phyloP scores from a whole-genome alignment of 1,140 invertebrate species.

The Holcopasites calliopsidis region DNA sequence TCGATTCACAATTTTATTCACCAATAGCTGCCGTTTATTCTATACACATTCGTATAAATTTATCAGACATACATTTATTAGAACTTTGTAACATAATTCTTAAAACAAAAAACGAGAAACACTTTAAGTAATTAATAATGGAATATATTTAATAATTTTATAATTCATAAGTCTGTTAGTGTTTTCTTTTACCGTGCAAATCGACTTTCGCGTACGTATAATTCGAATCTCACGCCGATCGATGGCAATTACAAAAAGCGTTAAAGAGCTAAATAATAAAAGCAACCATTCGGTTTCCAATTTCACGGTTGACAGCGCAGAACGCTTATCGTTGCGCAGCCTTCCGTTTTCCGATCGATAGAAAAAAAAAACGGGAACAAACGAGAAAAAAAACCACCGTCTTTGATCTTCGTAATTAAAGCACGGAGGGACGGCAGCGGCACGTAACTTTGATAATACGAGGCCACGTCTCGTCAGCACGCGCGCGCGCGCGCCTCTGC shows the following conservation, averaged over 20 bases:
- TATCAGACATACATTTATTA: too few species aligned
- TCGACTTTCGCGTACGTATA: not conserved
- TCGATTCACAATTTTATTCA: not conserved
- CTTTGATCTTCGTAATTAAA: constrained; percentile 39
- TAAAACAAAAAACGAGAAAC: too few species aligned
- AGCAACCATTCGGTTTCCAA: too few species aligned
- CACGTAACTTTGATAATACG: not conserved
- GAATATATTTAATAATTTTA: too few species aligned
- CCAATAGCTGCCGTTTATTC: not conserved
- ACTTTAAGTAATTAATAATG: too few species aligned
- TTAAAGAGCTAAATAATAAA: not conserved
- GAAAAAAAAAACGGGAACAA: not conserved
- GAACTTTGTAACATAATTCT: too few species aligned
- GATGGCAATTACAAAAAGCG: not conserved
- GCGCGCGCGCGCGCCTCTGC: too few species aligned
- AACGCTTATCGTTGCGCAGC: too few species aligned
- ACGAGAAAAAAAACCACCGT: not conserved
- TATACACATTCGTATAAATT: not conserved
- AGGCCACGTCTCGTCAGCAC: too few species aligned
- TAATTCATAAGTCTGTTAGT: not conserved
- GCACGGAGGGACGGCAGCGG: not conserved
- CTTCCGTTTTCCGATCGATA: too few species aligned
- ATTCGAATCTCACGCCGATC: not conserved
- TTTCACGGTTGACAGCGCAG: not conserved
- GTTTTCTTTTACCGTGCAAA: not conserved